Evolutionary conservation across 2,888 invertebrate species (phyloP), one percentile per base, ranked within the genome.

Genomic region (Empis livida): DNA sequence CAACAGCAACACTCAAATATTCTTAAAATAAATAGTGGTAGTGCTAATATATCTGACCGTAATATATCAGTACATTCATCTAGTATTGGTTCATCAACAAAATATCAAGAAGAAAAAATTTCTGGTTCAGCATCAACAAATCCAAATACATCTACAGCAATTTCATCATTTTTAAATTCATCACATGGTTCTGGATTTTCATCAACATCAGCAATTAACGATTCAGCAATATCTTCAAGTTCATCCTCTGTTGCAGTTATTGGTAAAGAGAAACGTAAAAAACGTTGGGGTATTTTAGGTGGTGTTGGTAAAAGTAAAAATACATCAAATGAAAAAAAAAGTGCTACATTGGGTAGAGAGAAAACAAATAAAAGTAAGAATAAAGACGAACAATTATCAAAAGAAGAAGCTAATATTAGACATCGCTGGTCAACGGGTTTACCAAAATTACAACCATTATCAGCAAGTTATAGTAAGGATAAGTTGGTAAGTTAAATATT

Each of bases 381-480:
- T 40, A 71, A 71, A 35, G 56, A 60, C 31, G 63, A 65, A 48
- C 63, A 65, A 47, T 48, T 61, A 14, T 62, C 63, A 5, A 65
- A 67, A 50, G 68, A 67, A 49, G 68, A 68, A 53, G 69, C 73
- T 13, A 75, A 76, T 57, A 66, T 73, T 48, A 74, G 76, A 55
- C 77, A 82, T 60, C 67, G 83, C 40, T 83, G 84, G 83, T 83
- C 82, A 1, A 82, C 82, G 1, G 84, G 80, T 1, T 70, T 80
- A 53, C 81, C 82, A 14, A 76, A 80, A 57, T 73, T 78, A 37
- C 80, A 81, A 61, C 84, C 84, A 5, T 68, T 84, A 48, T 84
- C 84, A 23, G 81, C 84, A 1, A 80, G 80, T 43, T 83, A 83
- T 59, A 84, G 83, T 59, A 85, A 84, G 71, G 86, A 86, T 69